Evolutionary conservation across 2,113 vertebrate species (phyloP), one percentile per base, ranked within the genome.

Genomic region (Plotosus lineatus): DNA sequence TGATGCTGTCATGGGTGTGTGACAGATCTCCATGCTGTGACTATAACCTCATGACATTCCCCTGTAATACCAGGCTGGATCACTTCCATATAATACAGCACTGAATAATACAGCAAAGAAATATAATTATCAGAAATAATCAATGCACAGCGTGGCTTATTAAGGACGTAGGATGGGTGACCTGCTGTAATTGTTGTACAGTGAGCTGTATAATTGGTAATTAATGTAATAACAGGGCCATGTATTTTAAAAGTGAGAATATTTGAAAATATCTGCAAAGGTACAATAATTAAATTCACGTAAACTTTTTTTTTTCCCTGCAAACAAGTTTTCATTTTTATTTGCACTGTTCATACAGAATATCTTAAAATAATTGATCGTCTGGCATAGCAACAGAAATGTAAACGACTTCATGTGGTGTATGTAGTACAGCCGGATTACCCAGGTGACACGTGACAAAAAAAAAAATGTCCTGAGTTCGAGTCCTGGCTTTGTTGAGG

Each of bases 1-100:
- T 15, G 48, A 79, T 46, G 51, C 61, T 68, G 60, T 76, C 48
- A 55, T 40, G 63, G 50, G 36, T 65, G 56, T 48, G 36, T 58
- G 50, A 9, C 50, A 38, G 4, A 9, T 56, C 36, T 61, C 74
- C 28, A 42, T 3, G 51, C 44, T 56, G 56, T 28, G 28, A 38
- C 48, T 11, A 23, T 26, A 73, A 42, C 17, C 44, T 66, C 28
- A 61, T 0, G n/a, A 73, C 23, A 31, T 23, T 6, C 42, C 6
- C 14, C n/a, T 9, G 2, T 31, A 28, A 15, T 46, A 48, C 19
- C 46, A 51, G 28, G 17, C 46, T 33, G 42, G n/a, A 17, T 6
- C 42, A 31, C 26, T 72, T 72, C 44, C 3, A 9, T 31, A 31
- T 50, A 48, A 31, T 9, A 11, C 1, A n/a, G 23, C 66, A 69